Conservation (phyloP, 2,888 invertebrate species). For the Lysandra coridon region DNA sequence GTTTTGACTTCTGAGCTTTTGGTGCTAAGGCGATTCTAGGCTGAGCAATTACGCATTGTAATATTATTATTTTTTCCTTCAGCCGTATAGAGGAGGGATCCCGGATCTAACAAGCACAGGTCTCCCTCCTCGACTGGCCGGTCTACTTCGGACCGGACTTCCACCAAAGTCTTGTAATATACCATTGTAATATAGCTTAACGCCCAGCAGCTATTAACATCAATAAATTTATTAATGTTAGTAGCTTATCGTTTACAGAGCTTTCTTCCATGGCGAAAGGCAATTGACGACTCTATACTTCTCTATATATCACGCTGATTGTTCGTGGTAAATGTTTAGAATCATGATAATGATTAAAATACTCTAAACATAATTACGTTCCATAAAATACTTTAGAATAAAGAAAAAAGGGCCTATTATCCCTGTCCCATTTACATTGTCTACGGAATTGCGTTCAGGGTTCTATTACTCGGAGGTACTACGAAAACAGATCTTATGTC, state of each 20-base stretch:
- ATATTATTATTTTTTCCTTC: too few relatives aligned
- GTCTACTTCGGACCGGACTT: too few relatives aligned
- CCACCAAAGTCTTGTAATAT: too few relatives aligned
- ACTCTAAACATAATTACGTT: neutral
- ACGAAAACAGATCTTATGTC: neutral
- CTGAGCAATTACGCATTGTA: neutral
- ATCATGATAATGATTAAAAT: neutral
- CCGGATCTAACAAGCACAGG: too few relatives aligned
- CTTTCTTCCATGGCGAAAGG: neutral
- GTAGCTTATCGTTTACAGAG: neutral
- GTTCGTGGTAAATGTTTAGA: neutral
- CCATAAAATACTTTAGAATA: conserved; percentile 1
- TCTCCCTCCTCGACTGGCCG: too few relatives aligned
- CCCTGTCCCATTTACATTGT: conserved; percentile 1
- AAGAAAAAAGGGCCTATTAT: neutral
- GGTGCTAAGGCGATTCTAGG: too few relatives aligned
- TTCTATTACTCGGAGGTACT: neutral
- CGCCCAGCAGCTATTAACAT: neutral
- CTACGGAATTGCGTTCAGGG: neutral
- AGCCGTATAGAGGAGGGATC: too few relatives aligned
- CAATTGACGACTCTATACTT: neutral
- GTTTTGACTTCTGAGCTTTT: too few relatives aligned
- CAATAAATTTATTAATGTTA: neutral
- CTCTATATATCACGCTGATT: neutral
- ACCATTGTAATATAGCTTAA: neutral